Evolutionary conservation across 1,140 invertebrate species (phyloP).

Genomic region (Homarus americanus): DNA sequence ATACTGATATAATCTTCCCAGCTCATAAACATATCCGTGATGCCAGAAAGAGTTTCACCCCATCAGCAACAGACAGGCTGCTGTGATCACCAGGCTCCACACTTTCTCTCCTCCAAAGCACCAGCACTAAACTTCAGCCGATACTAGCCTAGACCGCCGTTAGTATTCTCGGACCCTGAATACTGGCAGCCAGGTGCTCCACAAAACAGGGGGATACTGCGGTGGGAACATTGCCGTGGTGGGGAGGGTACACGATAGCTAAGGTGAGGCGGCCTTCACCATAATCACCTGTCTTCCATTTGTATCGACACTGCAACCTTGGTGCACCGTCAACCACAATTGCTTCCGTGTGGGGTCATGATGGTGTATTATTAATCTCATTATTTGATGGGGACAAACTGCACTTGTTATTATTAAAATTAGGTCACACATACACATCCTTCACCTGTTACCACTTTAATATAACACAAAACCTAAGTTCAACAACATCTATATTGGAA

Average conservation of each 20-base stretch:
- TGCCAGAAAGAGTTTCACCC: neutral
- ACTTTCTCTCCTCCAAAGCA: conserved; percentile 21
- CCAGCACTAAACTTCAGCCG: neutral
- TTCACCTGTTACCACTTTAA: no score
- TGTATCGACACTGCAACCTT: conserved; percentile 14
- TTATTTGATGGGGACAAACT: no score
- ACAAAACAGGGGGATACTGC: neutral
- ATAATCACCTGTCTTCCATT: conserved; percentile 51
- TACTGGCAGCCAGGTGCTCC: neutral
- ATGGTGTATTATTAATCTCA: no score
- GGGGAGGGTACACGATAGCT: neutral
- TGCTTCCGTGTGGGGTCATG: conserved; percentile 35
- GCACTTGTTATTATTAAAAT: no score
- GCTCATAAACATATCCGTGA: neutral
- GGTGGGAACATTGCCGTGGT: neutral
- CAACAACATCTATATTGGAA: no score
- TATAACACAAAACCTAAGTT: no score
- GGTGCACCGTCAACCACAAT: conserved; percentile 1
- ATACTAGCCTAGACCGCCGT: conserved; percentile 13
- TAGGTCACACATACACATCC: no score
- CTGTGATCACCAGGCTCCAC: neutral
- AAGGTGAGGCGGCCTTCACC: conserved; percentile 38
- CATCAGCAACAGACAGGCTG: neutral
- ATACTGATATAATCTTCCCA: no score
- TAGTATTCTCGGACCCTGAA: neutral